Base-by-base conservation (phyloP, 1,140 invertebrate genomes). In the Psilanteris sp. region DNA sequence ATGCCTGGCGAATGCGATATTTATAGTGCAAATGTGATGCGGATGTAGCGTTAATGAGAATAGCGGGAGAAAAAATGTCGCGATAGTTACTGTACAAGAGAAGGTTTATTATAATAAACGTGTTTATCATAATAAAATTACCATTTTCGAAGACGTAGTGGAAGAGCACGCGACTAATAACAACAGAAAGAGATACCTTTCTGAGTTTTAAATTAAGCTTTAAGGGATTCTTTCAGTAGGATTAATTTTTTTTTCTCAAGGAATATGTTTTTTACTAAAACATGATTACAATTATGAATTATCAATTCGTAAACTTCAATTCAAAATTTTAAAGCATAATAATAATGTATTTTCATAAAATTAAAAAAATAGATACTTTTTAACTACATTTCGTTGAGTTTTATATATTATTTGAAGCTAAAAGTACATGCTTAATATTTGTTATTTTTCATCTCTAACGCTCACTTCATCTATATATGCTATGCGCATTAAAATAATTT, bases 111-210 rank as follows among this genome's bases (percentile, higher is more conserved):
- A 48, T 27, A 48, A 72, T 48, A 72, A 57, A 48, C n/a, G 9
- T 71, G 55, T 71, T 71, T 64, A 64, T 55, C 31, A 55, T 55
- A 62, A 71, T 62, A 62, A 62, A 71, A 59, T 71, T 61, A 54
- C 5, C 24, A 71, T 71, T 71, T 61, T 36, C 4, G 29, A 50
- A 59, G 44, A 70, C 10, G 1, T 0, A 32, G 1, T 16, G 20
- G 2, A 31, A 13, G 13, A 13, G 14, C 29, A 44, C 13, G 64
- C 29, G 10, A 57, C 31, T 57, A 48, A 55, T 55, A 43, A 43
- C 27, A 37, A n/a, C 11, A 24, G 3, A 41, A 41, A 36, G 29
- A 27, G 10, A 55, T 50, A 41, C 36, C 26, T 34, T 15, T 10
- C 29, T n/a, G n/a, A n/a, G n/a, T n/a, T n/a, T n/a, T n/a, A n/a